Percentiles rank a stretch among this genome's conserved stretches.
Conservation (phyloP, 2,888 invertebrate species). For the Papilio elwesi region DNA sequence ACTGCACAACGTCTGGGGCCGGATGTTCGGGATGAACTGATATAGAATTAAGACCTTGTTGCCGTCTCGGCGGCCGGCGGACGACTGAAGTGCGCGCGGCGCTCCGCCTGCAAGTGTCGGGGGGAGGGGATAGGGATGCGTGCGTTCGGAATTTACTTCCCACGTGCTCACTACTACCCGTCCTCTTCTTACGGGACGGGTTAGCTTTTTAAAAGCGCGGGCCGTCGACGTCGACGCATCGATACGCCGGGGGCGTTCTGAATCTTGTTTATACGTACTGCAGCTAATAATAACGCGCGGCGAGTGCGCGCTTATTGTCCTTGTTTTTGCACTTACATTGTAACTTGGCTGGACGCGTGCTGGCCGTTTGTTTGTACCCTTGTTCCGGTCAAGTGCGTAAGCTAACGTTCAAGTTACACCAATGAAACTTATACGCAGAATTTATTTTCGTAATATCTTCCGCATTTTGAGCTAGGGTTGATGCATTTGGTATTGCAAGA, state of each 20-base stretch:
- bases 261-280: constrained; percentile 81
- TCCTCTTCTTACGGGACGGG: constrained; percentile 81
- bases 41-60: constrained; percentile 57
- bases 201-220: constrained; percentile 80
- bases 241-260: constrained; percentile 77
- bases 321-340: constrained; percentile 63
- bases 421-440: constrained; percentile 13
- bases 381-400: constrained; percentile 49
- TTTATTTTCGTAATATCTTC: constrained; percentile 7
- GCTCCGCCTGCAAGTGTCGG: constrained; percentile 56
- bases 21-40: constrained; percentile 58
- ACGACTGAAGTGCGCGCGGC: constrained; percentile 79
- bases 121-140: constrained; percentile 72
- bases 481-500: neutral
- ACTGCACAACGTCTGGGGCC: constrained; percentile 76
- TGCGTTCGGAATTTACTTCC: constrained; percentile 83
- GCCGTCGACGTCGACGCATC: constrained; percentile 78
- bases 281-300: constrained; percentile 80
- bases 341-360: constrained; percentile 61
- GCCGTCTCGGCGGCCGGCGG: constrained; percentile 79
- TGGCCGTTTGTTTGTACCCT: constrained; percentile 62
- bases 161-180: constrained; percentile 75
- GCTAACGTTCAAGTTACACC: constrained; percentile 29
- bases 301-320: constrained; percentile 67
- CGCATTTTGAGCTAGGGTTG: neutral